Evolutionary conservation across 2,888 invertebrate genomes (phyloP), one percentile per base, ranked within the genome.

Genomic region (Epinotia bilunana): DNA sequence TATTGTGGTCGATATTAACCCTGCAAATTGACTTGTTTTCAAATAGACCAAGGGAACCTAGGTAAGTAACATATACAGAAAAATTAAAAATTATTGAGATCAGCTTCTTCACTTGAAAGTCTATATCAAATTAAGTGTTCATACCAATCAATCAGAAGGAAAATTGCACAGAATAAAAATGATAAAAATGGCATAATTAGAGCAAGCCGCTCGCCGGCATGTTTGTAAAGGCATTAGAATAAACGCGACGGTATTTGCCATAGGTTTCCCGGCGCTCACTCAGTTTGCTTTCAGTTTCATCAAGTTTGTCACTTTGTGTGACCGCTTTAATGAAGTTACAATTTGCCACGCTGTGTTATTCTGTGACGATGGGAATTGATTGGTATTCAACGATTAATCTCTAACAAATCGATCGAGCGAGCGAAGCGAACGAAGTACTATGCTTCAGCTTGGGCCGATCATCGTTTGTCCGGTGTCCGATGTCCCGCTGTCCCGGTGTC

Each of bases 211-310:
- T 78, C 82, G 79, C 79, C 55, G 72, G 55, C 60, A 33, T 91
- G 87, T 92, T 91, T 92, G 91, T 85, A 84, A 83, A 86, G 83
- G 91, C 86, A 90, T 92, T 91, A 92, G 87, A 86, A 85, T 83
- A 84, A 83, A 83, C 84, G 84, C 84, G 80, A 77, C 83, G 78
- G 85, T 91, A 91, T 92, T 92, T 92, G 90, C 88, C 78, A 79
- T 88, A 88, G 91, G 87, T 88, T 90, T 88, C 79, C 83, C 79
- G 79, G 83, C 86, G 88, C 86, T 89, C 88, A 85, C 85, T 82
- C 78, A 83, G 90, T 91, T 91, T 91, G 86, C 88, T 87, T 84
- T 87, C 85, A 87, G 90, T 90, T 90, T 90, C 86, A 90, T 90
- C 86, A 90, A 85, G 83, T 88, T 87, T 88, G 88, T 90, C 90